These are phyloP conservation scores for Irena cyanogastra DNA, from an alignment of 2,113 vertebrate genomes.

Conservation along the genomic window DNA sequence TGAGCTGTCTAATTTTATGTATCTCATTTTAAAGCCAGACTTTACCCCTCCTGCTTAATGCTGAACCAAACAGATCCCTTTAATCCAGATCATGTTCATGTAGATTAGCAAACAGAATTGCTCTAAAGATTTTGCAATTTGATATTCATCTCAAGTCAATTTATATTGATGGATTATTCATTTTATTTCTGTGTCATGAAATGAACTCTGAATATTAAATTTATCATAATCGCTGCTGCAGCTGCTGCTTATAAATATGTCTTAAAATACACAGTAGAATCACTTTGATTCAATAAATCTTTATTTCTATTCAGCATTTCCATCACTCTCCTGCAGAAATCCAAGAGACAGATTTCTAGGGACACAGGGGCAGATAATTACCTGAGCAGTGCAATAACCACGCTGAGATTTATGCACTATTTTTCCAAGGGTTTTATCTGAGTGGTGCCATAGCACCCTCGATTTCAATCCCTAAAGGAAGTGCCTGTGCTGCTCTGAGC, in stretches of 20 bases:
- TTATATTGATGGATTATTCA: slow-evolving; percentile 59
- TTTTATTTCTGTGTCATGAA: slow-evolving; percentile 60
- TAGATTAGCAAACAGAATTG: slow-evolving; percentile 30
- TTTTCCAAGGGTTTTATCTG: not conserved
- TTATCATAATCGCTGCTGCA: slow-evolving; percentile 48
- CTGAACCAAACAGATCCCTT: slow-evolving; percentile 45
- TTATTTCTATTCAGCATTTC: slow-evolving; percentile 38
- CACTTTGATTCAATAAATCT: slow-evolving; percentile 27
- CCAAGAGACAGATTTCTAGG: not conserved
- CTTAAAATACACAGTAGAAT: slow-evolving; percentile 45
- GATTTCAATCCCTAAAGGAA: not conserved
- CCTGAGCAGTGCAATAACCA: not conserved
- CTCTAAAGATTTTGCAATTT: slow-evolving; percentile 40
- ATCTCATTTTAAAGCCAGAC: not conserved
- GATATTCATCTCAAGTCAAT: slow-evolving; percentile 54
- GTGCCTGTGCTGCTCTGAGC: slow-evolving; percentile 31
- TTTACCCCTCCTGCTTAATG: slow-evolving; percentile 1
- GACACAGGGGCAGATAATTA: not conserved
- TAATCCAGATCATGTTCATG: slow-evolving; percentile 28
- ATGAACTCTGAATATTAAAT: slow-evolving; percentile 60
- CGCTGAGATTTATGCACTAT: not conserved
- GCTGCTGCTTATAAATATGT: slow-evolving; percentile 60
- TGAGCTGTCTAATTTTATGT: not conserved
- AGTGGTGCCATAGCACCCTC: not conserved
- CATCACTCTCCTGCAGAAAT: slow-evolving; percentile 2